Evolutionary conservation across 1,140 invertebrate genomes (phyloP), one percentile per base, ranked within the genome.

Genomic region (Bactericera cockerelli): DNA sequence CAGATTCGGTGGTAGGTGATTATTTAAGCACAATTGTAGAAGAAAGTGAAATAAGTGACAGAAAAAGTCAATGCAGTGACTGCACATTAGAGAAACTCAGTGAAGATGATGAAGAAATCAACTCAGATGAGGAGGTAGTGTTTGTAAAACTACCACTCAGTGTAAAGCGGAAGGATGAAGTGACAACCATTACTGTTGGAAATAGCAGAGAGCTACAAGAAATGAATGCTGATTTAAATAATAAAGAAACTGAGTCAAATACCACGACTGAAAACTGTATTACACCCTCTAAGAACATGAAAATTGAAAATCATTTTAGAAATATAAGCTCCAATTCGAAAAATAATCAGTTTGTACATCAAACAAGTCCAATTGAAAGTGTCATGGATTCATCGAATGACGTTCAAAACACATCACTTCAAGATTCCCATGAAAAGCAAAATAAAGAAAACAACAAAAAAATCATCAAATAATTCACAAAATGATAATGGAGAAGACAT

Each of bases 11-110:
- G 8, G 22, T 22, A 8, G 42, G 42, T 6, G 42, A 49, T 49
- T 22, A 49, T 49, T 16, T 49, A 8, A 49, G 42, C n/a, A 49
- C 42, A 6, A 49, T 49, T 10, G 22, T 49, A 16, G 42, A 49
- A n/a, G 42, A 49, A 49, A 49, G 42, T 49, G 42, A 49, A 49
- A 16, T 49, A 49, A 49, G 42, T 49, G 42, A 49, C 42, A 49
- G 42, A 16, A 49, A 22, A 22, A 49, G 42, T 49, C 42, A 49
- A 49, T 49, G 42, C 19, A 49, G 42, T 49, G 42, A 49, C 22
- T 49, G 42, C 19, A 49, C 42, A 19, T n/a, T 49, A 16, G 42
- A 49, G 22, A 49, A 49, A 49, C 42, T 49, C 22, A 49, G 42
- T 49, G 42, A 49, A 49, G 42, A 49, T 16, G n/a, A 16, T 6